phyloP scores from a whole-genome alignment of 2,888 invertebrate genomes.

The Rhamnusium bicolor region DNA sequence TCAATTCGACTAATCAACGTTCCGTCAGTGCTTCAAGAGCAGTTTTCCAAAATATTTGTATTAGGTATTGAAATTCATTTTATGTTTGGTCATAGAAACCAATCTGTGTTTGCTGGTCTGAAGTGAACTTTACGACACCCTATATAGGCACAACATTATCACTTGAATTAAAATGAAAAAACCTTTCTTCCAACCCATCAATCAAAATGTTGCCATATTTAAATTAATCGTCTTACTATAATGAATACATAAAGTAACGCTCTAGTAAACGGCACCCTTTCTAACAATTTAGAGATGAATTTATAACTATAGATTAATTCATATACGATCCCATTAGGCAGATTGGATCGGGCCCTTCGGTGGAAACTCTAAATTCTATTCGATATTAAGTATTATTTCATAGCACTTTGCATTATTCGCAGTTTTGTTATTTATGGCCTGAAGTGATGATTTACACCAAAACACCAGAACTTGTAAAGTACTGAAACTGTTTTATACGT shows the following conservation, averaged over 20 bases:
- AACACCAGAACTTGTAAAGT: background rate
- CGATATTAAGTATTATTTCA: conserved; percentile 11
- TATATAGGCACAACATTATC: background rate
- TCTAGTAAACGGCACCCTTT: conserved; percentile 29
- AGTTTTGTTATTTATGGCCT: background rate
- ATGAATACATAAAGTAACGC: conserved; percentile 25
- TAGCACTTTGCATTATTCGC: conserved; percentile 20
- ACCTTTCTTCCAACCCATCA: conserved; percentile 9
- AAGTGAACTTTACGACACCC: background rate
- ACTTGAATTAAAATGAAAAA: conserved; percentile 11
- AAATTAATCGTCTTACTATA: conserved; percentile 28
- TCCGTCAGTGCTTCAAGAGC: too few species aligned
- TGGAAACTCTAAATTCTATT: conserved; percentile 9
- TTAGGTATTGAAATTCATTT: too few species aligned
- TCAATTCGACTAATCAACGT: too few species aligned
- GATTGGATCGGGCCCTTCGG: conserved; percentile 16
- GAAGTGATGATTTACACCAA: background rate
- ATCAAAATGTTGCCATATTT: conserved; percentile 32
- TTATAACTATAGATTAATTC: conserved; percentile 33
- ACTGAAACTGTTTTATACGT: background rate
- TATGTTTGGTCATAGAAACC: too few species aligned
- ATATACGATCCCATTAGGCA: conserved; percentile 28
- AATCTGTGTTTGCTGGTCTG: background rate
- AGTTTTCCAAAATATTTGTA: too few species aligned
- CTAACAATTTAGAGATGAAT: conserved; percentile 27